Percentiles rank a stretch among this genome's conserved stretches.
phyloP scores from a whole-genome alignment of 2,888 invertebrate species.

The Temnothorax rugatulus region DNA sequence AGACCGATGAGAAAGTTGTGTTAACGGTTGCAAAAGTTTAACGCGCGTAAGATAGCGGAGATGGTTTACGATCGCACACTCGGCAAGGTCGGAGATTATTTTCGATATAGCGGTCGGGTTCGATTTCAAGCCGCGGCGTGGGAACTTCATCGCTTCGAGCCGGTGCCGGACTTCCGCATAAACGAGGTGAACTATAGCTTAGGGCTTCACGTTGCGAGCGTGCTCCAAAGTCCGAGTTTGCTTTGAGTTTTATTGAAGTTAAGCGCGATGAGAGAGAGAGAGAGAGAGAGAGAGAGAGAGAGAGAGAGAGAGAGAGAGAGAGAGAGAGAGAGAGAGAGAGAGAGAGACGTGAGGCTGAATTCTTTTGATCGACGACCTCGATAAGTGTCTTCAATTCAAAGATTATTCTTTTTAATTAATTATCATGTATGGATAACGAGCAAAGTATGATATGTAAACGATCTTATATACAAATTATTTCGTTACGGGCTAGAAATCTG shows the following conservation, averaged over 20 bases:
- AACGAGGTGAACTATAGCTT: constrained; percentile 55
- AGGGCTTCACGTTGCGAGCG: constrained; percentile 32
- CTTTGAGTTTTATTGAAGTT: constrained; percentile 51
- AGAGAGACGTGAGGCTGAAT: constrained; percentile 24
- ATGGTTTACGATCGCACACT: constrained; percentile 20
- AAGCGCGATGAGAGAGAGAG: constrained; percentile 24
- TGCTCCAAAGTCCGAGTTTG: constrained; percentile 48
- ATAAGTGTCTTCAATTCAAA: constrained; percentile 5
- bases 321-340: constrained; percentile 8
- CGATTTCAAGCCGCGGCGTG: constrained; percentile 52
- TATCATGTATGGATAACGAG: neutral
- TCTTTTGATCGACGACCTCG: constrained; percentile 11
- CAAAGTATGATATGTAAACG: neutral
- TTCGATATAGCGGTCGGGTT: constrained; percentile 48
- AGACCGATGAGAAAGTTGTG: neutral
- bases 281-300: too few relatives aligned
- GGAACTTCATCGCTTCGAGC: constrained; percentile 44
- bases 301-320: constrained; percentile 2
- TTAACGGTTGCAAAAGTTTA: constrained; percentile 11
- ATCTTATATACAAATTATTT: neutral
- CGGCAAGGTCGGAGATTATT: constrained; percentile 40
- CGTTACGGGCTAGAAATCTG: neutral
- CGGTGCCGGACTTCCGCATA: constrained; percentile 52
- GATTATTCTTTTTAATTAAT: neutral
- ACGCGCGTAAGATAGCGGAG: constrained; percentile 2